Base-by-base conservation (phyloP, 2,113 vertebrate species). In the Rostratula benghalensis region DNA sequence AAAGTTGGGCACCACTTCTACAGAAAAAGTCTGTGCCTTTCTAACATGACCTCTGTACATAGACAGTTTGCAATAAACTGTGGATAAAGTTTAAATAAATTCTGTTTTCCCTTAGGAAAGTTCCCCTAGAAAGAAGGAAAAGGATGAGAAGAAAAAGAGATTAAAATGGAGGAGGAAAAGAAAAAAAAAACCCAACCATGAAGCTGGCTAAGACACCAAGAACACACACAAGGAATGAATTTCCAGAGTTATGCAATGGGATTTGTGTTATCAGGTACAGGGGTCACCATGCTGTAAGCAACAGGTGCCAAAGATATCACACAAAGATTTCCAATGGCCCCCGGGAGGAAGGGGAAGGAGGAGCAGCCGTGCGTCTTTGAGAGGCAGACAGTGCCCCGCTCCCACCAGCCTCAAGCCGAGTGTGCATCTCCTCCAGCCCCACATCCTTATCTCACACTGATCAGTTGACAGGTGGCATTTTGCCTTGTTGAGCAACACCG, bases 381-480 rank as follows among this genome's bases (percentile, higher is more conserved):
- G 59, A 65, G 21, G 59, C 73, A 81, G 54, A 56, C 89, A 83
- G 64, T 90, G 46, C 51, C 51, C n/a, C 31, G 56, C 60, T 90
- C 59, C 87, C 78, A 84, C n/a, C 25, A 10, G 23, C 31, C 31
- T 45, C 59, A 67, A 65, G 19, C 48, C 1, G 30, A 73, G 45
- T 0, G 3, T 0, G 0, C 39, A 21, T 60, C 35, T 76, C 0
- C 0, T 15, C 43, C 3, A 3, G 77, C 27, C 59, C 24, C 61
- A 33, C 0, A 2, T 57, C 70, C 76, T 63, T 57, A 53, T 63
- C 76, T 73, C 70, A 17, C 2, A 1, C 30, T 5, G 1, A 24
- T 60, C n/a, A 20, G 57, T 14, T 3, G 4, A 39, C 0, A 0
- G 54, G 56, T 4, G 1, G 39, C 48, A 43, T 76, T 68, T 43